A percentile compares a stretch with the other conserved stretches of the same genome.
These are phyloP conservation scores for Suillia variegata DNA, from an alignment of 2,888 invertebrate genomes.

Conservation along the genomic window DNA sequence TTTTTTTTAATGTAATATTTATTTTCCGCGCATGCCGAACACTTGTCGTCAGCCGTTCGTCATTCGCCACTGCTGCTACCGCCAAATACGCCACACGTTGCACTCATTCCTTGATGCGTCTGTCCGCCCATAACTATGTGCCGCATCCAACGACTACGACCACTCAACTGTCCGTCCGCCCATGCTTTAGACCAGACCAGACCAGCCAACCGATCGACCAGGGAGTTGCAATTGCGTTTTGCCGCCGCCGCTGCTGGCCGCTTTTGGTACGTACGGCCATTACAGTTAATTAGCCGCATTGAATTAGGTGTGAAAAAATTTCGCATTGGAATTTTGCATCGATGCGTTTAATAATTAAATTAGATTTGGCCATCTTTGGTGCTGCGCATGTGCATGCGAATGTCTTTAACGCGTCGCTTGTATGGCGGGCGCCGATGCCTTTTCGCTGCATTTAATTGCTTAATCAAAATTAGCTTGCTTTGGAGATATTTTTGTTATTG, in stretches of 20 bases:
- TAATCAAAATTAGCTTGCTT: constrained; percentile 30
- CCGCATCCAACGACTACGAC: too few relatives aligned
- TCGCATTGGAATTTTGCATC: constrained; percentile 31
- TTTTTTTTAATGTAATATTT: too few relatives aligned
- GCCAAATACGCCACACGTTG: constrained; percentile 5
- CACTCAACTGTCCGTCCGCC: not conserved
- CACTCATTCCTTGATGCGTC: not conserved
- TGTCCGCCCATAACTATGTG: not conserved
- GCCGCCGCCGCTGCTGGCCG: not conserved
- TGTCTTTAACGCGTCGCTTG: constrained; percentile 14
- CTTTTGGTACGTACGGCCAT: not conserved
- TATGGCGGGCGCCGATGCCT: constrained; percentile 31
- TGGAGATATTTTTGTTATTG: too few relatives aligned
- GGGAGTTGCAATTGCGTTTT: not conserved
- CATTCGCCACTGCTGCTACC: too few relatives aligned
- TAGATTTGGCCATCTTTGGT: constrained; percentile 32
- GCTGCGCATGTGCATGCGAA: not conserved
- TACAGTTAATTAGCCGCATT: constrained; percentile 14
- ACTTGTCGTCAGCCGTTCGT: not conserved
- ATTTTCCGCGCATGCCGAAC: not conserved
- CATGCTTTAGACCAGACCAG: too few relatives aligned
- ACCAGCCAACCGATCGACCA: not conserved
- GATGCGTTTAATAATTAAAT: constrained; percentile 37
- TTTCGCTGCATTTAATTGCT: constrained; percentile 33
- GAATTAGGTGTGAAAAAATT: constrained; percentile 33